Percentiles rank a stretch among this genome's conserved stretches.
Conservation (phyloP, 2,113 vertebrate genomes). For the Greenwoodochromis staneri region DNA sequence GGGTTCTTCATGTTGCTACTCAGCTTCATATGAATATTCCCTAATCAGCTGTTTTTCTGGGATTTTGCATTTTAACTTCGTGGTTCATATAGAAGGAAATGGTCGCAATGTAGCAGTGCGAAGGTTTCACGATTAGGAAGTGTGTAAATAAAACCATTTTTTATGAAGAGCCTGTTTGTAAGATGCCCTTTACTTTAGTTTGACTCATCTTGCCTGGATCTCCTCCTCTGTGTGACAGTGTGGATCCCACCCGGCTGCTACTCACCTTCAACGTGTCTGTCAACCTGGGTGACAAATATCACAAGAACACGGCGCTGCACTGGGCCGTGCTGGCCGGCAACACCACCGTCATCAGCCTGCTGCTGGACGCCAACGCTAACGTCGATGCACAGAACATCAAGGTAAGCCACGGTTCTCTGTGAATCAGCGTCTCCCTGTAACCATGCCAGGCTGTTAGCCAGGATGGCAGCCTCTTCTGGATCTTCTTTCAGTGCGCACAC, state of each 20-base stretch:
- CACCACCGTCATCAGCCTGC: constrained; percentile 98
- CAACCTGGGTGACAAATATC: constrained; percentile 98
- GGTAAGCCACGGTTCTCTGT: constrained; percentile 58
- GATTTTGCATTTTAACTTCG: background rate
- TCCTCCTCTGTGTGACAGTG: constrained; percentile 61
- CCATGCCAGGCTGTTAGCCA: background rate
- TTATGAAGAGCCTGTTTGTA: background rate
- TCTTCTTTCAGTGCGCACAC: background rate
- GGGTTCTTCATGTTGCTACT: background rate
- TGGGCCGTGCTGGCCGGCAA: constrained; percentile 98
- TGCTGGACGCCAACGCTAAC: constrained; percentile 93
- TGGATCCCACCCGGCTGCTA: constrained; percentile 94
- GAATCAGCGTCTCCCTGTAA: background rate
- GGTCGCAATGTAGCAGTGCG: accelerated
- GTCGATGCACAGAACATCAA: constrained; percentile 97
- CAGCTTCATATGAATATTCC: background rate
- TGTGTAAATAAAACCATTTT: background rate
- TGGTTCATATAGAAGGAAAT: background rate
- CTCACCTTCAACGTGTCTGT: constrained; percentile 98
- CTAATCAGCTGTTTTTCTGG: background rate
- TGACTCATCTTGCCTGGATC: background rate
- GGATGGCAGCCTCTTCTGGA: background rate
- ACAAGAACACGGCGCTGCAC: constrained; percentile 97
- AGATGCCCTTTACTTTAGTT: background rate
- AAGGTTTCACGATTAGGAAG: background rate